These are phyloP conservation scores for Whitmania pigra DNA, from an alignment of 1,140 invertebrate genomes.

Conservation along the genomic window DNA sequence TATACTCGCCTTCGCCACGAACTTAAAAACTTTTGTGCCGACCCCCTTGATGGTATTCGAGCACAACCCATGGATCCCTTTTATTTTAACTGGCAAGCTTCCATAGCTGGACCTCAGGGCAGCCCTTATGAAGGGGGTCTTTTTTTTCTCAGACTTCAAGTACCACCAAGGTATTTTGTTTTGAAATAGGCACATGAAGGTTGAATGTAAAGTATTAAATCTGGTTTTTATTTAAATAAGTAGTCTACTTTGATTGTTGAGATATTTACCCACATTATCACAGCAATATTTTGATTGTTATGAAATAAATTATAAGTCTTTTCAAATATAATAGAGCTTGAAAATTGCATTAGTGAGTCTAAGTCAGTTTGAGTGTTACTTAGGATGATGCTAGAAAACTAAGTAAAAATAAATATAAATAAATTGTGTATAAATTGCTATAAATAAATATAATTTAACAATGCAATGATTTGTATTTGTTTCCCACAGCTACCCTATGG, in stretches of 20 bases:
- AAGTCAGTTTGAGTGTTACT: too few relatives aligned
- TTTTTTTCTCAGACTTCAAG: constrained; percentile 58
- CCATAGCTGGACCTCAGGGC: constrained; percentile 40
- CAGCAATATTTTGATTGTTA: too few relatives aligned
- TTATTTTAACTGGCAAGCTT: constrained; percentile 42
- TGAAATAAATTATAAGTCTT: too few relatives aligned
- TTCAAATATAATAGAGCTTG: too few relatives aligned
- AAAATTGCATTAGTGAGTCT: too few relatives aligned
- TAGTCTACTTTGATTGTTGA: background rate
- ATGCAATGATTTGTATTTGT: constrained; percentile 6
- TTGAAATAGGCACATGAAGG: background rate
- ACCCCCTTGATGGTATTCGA: constrained; percentile 78
- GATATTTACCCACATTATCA: background rate
- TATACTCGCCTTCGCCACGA: constrained; percentile 39
- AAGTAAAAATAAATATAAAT: too few relatives aligned
- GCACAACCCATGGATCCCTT: constrained; percentile 65
- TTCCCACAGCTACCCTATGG: constrained; percentile 67
- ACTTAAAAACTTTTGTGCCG: constrained; percentile 46
- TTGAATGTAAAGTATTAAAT: background rate
- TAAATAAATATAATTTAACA: background rate
- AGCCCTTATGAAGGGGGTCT: constrained; percentile 51
- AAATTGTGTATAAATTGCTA: too few relatives aligned
- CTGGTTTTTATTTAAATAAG: background rate
- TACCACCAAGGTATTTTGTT: constrained; percentile 54
- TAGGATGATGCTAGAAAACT: too few relatives aligned